Base-by-base conservation (phyloP, 2,113 vertebrate species). In the Oreochromis niloticus region DNA sequence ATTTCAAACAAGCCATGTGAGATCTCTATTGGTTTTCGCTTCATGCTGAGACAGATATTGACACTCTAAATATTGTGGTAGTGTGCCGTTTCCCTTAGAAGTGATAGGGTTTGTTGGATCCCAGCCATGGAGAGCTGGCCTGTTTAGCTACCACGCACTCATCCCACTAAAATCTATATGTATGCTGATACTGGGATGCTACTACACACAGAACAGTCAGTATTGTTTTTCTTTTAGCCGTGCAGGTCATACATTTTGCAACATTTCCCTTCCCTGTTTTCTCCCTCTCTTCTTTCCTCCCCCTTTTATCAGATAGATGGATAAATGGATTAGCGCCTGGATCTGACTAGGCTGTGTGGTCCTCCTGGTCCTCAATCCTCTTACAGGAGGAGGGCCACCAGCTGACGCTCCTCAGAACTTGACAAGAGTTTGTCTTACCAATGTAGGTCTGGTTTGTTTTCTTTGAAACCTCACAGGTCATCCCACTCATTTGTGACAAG, bases 1-100 rank as follows among this genome's bases (percentile, higher is more conserved):
- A 46, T 89, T 95, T 90, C 90, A 91, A 82, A 85, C 75, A 66
- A 66, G 68, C 52, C 9, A 13, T 43, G 63, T 92, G 83, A 89
- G 85, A 54, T 90, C 59, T 59, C 27, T 89, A 90, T 93, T 84
- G 88, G 61, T 89, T 93, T 91, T 85, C 1, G 8, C 85, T 92
- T 88, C 73, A 80, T 90, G 88, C 81, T 48, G 83, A 87, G 82
- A 80, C 63, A n/a, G 79, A 88, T 93, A 92, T 90, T 78, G 86
- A 91, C 9, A 30, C 14, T 85, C 4, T 86, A 79, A 52, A 78
- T 89, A 54, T 80, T 86, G 81, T 80, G 56, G n/a, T 61, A 39
- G 59, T 83, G 52, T 84, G 86, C 81, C 1, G 22, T 85, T 93
- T 89, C 88, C 6, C 9, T 78, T 75, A 19, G 8, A 46, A 19